A percentile compares a stretch with the other conserved stretches of the same genome.
Conservation (phyloP, 2,888 invertebrate genomes). For the Gymnocheta viridis region DNA sequence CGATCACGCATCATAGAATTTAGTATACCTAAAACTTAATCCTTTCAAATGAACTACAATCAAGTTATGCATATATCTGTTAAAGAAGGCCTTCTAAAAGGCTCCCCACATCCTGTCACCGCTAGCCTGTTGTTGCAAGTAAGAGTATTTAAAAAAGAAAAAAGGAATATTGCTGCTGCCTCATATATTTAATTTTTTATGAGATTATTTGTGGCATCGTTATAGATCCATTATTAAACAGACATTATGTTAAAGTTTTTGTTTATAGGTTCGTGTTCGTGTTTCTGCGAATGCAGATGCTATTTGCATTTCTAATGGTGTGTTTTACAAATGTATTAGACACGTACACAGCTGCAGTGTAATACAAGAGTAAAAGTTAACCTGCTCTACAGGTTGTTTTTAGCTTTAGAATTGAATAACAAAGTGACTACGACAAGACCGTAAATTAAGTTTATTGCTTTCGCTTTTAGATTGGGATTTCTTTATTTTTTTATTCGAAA, state of each 20-base stretch:
- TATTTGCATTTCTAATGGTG: conserved; percentile 30
- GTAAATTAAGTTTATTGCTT: conserved; percentile 25
- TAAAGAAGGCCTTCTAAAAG: too few relatives aligned
- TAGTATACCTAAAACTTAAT: too few relatives aligned
- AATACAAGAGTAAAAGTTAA: background rate
- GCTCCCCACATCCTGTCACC: background rate
- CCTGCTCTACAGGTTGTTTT: conserved; percentile 44
- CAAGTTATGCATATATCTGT: too few relatives aligned
- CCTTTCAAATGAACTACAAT: too few relatives aligned
- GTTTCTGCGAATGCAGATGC: background rate
- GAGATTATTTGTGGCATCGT: conserved; percentile 64
- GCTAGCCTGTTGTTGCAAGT: background rate
- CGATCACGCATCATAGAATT: too few relatives aligned
- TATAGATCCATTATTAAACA: conserved; percentile 51
- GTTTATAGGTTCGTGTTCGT: background rate
- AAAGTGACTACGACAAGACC: background rate
- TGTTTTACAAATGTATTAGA: conserved; percentile 1
- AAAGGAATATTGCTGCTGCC: background rate
- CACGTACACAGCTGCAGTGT: background rate
- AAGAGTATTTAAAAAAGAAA: background rate
- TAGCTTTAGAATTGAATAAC: background rate
- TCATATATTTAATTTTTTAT: conserved; percentile 44
- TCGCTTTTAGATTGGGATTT: background rate
- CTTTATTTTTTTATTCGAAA: background rate
- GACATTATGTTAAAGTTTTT: background rate